Conservation (phyloP, 2,888 invertebrate genomes). For the Acrobasis repandana region DNA sequence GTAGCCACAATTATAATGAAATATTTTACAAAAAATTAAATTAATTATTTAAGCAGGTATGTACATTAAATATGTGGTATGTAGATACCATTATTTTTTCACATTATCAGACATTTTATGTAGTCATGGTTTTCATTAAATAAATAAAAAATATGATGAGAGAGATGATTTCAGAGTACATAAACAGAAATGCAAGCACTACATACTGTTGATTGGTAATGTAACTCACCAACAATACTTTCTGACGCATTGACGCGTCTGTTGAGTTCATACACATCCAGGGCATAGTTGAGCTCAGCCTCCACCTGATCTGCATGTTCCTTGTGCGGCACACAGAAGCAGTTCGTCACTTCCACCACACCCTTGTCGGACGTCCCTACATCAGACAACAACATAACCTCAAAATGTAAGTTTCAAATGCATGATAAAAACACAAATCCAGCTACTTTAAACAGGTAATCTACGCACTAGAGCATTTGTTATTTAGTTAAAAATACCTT, state of each 20-base stretch:
- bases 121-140: too few relatives aligned
- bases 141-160: too few relatives aligned
- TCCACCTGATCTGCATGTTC: slow-evolving; percentile 99
- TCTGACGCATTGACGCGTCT: slow-evolving; percentile 96
- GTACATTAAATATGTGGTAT: too few relatives aligned
- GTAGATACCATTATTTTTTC: too few relatives aligned
- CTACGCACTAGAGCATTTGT: background rate
- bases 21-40: background rate
- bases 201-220: too few relatives aligned
- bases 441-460: background rate
- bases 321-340: slow-evolving; percentile 99
- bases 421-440: background rate
- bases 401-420: slow-evolving; percentile 28
- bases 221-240: slow-evolving; percentile 90
- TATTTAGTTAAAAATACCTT: background rate
- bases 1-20: background rate
- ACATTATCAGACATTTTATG: too few relatives aligned
- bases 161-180: too few relatives aligned
- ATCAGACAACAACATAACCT: slow-evolving; percentile 56
- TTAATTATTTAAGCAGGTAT: background rate
- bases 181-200: too few relatives aligned
- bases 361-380: slow-evolving; percentile 94
- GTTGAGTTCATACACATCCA: slow-evolving; percentile 97
- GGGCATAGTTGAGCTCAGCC: slow-evolving; percentile 97
- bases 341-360: slow-evolving; percentile 98